Conservation (phyloP, 2,888 invertebrate species). For the Catocala nupta region DNA sequence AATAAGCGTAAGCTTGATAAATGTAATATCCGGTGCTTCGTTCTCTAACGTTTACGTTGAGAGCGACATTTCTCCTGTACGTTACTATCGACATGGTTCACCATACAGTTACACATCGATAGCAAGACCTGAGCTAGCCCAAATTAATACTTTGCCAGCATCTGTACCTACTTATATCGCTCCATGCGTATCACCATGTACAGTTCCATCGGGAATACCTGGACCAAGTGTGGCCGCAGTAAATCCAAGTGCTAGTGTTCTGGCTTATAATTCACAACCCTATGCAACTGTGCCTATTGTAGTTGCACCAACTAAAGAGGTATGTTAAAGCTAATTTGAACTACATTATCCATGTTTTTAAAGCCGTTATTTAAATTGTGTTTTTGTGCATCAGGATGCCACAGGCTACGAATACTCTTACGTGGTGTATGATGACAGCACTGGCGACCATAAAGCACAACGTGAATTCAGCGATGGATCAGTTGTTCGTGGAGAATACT, state of each 20-base stretch:
- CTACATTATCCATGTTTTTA: neutral
- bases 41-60: slow-evolving; percentile 77
- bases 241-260: slow-evolving; percentile 61
- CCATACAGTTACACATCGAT: slow-evolving; percentile 55
- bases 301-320: slow-evolving; percentile 63
- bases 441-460: slow-evolving; percentile 86
- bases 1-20: slow-evolving; percentile 53
- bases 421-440: slow-evolving; percentile 84
- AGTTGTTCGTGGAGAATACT: slow-evolving; percentile 84
- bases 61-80: slow-evolving; percentile 60
- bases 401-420: slow-evolving; percentile 82
- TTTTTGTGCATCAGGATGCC: slow-evolving; percentile 55
- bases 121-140: slow-evolving; percentile 59
- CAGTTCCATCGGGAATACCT: slow-evolving; percentile 50
- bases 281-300: slow-evolving; percentile 65
- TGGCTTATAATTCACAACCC: slow-evolving; percentile 61
- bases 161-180: slow-evolving; percentile 54
- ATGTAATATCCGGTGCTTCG: slow-evolving; percentile 59
- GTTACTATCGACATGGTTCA: slow-evolving; percentile 69
- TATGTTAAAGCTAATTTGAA: slow-evolving; percentile 40
- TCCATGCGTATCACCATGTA: slow-evolving; percentile 75
- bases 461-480: slow-evolving; percentile 85
- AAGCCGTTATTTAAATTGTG: slow-evolving; percentile 12
- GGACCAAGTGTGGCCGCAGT: slow-evolving; percentile 53
- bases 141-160: slow-evolving; percentile 60